Evolutionary conservation across 2,797 vertebrate genomes (phyloP).

Genomic region (Parambassis ranga): DNA sequence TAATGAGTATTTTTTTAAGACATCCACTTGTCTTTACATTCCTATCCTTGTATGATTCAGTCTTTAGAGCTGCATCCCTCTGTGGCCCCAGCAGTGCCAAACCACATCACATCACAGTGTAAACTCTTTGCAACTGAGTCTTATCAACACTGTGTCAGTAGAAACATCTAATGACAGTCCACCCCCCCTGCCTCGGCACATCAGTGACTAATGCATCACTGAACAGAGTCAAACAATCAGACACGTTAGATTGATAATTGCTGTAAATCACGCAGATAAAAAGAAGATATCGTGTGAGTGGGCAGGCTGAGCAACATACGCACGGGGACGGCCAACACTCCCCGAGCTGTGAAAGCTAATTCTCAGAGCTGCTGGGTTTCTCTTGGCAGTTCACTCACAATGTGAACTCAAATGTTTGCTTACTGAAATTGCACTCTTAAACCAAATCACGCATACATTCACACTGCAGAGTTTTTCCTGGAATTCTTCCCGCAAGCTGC

Average conservation of each 20-base stretch:
- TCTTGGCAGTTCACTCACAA: constrained; percentile 22
- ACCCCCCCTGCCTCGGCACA: constrained; percentile 5
- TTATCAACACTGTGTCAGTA: constrained; percentile 26
- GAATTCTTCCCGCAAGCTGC: constrained; percentile 18
- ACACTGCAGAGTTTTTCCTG: constrained; percentile 14
- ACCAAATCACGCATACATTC: constrained; percentile 13
- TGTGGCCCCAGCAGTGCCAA: constrained; percentile 37
- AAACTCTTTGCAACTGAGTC: constrained; percentile 31
- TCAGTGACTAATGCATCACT: constrained; percentile 33
- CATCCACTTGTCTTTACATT: constrained; percentile 20
- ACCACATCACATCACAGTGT: constrained; percentile 52
- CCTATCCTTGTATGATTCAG: constrained; percentile 34
- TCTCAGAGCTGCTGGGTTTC: constrained; percentile 25
- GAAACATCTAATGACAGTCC: constrained; percentile 19
- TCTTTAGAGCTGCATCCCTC: constrained; percentile 17
- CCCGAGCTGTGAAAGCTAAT: constrained; percentile 29
- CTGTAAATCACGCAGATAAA: constrained; percentile 39
- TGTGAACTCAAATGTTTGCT: constrained; percentile 27
- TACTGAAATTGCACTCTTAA: constrained; percentile 8
- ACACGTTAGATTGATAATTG: constrained; percentile 46
- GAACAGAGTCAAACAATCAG: constrained; percentile 8
- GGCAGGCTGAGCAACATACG: constrained; percentile 29
- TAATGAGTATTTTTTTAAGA: constrained; percentile 8
- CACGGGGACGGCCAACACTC: constrained; percentile 16
- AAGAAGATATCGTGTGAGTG: constrained; percentile 27